Percentiles rank a stretch among this genome's conserved stretches.
Evolutionary conservation across 2,888 invertebrate genomes (phyloP).

Genomic region (Philopedon plagiatum): DNA sequence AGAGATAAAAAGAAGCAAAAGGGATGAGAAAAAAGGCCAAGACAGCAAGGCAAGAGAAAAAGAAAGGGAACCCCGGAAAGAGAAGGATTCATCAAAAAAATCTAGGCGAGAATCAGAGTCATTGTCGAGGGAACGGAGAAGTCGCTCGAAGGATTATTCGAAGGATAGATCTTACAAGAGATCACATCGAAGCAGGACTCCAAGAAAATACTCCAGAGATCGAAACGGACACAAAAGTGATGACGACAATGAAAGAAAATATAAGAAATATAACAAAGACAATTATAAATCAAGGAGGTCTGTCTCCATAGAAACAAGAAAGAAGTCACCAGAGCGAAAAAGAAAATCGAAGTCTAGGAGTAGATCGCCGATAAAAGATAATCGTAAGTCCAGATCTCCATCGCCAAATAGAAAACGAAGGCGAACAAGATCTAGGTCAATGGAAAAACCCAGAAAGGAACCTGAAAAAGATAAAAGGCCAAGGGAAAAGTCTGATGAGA

Average conservation of each 20-base stretch:
- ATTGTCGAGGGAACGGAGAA: constrained; percentile 31
- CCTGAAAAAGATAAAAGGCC: constrained; percentile 35
- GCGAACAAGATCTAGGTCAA: constrained; percentile 56
- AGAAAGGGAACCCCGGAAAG: constrained; percentile 42
- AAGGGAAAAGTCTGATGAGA: constrained; percentile 48
- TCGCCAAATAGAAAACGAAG: constrained; percentile 39
- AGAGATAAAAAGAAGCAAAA: constrained; percentile 55
- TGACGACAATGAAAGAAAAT: constrained; percentile 41
- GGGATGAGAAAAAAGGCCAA: constrained; percentile 55
- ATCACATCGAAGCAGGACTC: constrained; percentile 51
- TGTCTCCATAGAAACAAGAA: constrained; percentile 47
- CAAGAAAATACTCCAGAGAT: constrained; percentile 49
- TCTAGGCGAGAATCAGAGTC: constrained; percentile 30
- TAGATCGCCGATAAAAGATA: constrained; percentile 14
- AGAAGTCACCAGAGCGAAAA: constrained; percentile 22
- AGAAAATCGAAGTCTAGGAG: constrained; percentile 40
- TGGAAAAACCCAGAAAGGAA: constrained; percentile 30
- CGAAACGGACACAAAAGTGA: constrained; percentile 42
- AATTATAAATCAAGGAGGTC: constrained; percentile 23
- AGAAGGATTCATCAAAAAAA: constrained; percentile 44
- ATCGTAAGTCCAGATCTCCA: constrained; percentile 52
- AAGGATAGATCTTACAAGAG: constrained; percentile 44
- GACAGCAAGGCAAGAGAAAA: constrained; percentile 42
- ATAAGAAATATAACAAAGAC: constrained; percentile 43
- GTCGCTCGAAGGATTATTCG: constrained; percentile 23